Conservation (phyloP, 2,888 invertebrate species). For the Pristionchus japonicus region DNA sequence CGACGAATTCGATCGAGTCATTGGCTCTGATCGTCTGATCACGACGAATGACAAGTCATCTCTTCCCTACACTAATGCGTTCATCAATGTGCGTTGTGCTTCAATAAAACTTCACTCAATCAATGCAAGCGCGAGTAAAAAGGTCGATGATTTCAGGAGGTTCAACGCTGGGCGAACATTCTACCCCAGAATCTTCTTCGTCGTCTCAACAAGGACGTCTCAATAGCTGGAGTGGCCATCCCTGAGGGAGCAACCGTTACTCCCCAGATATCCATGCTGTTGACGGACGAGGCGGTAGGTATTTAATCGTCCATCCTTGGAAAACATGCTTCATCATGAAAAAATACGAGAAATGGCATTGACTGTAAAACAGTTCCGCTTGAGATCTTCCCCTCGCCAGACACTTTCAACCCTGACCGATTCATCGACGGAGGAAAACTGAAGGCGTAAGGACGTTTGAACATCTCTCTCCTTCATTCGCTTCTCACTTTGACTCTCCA, state of each 20-base stretch:
- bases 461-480: too few relatives aligned
- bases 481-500: too few relatives aligned
- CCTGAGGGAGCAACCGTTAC: constrained; percentile 51
- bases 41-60: constrained; percentile 50
- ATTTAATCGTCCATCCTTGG: background rate
- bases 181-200: constrained; percentile 54
- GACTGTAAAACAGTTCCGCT: background rate
- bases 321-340: background rate
- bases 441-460: constrained; percentile 3
- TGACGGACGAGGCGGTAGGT: constrained; percentile 52
- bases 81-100: constrained; percentile 52
- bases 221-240: constrained; percentile 43
- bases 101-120: background rate
- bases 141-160: constrained; percentile 48
- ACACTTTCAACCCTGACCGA: constrained; percentile 50
- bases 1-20: constrained; percentile 54
- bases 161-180: constrained; percentile 56
- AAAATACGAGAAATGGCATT: background rate
- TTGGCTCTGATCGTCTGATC: constrained; percentile 52
- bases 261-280: constrained; percentile 56
- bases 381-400: constrained; percentile 55
- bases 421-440: constrained; percentile 50
- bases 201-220: constrained; percentile 38
- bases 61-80: constrained; percentile 55
- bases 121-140: background rate